These are phyloP conservation scores for Pyrrhia umbra DNA, from an alignment of 2,888 invertebrate species.

Conservation along the genomic window DNA sequence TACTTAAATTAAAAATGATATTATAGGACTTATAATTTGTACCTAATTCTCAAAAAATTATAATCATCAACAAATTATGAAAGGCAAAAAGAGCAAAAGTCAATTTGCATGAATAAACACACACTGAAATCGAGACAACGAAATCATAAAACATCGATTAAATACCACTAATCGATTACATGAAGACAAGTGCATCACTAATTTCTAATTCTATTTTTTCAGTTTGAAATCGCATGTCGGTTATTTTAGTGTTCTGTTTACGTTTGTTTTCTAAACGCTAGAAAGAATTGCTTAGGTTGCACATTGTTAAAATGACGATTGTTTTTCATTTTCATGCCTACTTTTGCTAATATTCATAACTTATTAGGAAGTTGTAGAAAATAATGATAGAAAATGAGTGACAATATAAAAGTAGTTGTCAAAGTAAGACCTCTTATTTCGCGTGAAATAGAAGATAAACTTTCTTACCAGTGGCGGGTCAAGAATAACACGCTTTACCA, in stretches of 20 bases:
- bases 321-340: conserved; percentile 41
- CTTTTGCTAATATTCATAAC: conserved; percentile 47
- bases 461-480: conserved; percentile 91
- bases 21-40: too few species aligned
- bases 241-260: conserved; percentile 73
- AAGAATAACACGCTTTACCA: conserved; percentile 90
- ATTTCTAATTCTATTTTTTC: conserved; percentile 62
- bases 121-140: too few species aligned
- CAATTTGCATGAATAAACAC: too few species aligned
- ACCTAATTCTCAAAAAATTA: too few species aligned
- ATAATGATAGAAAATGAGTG: conserved; percentile 86
- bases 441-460: conserved; percentile 91
- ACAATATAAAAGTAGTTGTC: conserved; percentile 94
- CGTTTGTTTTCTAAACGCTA: conserved; percentile 50
- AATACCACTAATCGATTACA: conserved; percentile 3
- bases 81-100: too few species aligned
- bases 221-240: conserved; percentile 78
- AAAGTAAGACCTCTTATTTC: conserved; percentile 92
- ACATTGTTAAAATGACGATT: conserved; percentile 42
- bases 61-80: too few species aligned
- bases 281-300: conserved; percentile 37
- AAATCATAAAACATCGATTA: not conserved
- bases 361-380: conserved; percentile 52
- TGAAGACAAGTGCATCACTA: conserved; percentile 17
- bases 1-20: too few species aligned